Base-by-base conservation (phyloP, 2,888 invertebrate species). In the Cecidostiba fungosa region DNA sequence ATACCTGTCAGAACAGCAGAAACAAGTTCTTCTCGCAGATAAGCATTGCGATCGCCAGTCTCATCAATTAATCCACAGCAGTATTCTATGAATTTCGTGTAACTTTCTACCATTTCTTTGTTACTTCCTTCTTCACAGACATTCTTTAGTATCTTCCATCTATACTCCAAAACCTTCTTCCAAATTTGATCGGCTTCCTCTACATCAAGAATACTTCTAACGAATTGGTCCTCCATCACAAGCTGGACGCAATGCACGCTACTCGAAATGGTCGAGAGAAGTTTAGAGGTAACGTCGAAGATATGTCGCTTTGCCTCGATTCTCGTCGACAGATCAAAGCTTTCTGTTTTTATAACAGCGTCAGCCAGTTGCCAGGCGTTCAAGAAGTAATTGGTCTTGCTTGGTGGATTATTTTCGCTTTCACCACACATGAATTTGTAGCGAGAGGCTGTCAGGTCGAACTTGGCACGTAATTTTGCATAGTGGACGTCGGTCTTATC, bases 1-100 rank as follows among this genome's bases (percentile, higher is more conserved):
- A 96, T 96, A 0, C 95, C 95, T 88, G 94, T 93, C 66, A 96
- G 90, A 5, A 95, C 93, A 47, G 94, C 94, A 50, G 89, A 83
- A 19, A 95, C 88, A 36, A 94, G 92, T 74, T 90, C 87, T 54
- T 88, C 88, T 3, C 89, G 88, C 0, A 92, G 19, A 0, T 8
- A 8, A 1, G 29, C 14, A 19, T 78, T 5, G 36, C 43, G 39
- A 26, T 47, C 70, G 47, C 32, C 43, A 1, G 12, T 50, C 0
- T 77, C 29, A 12, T 29, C 23, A 10, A 84, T 73, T 2, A 81
- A 54, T 19, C 50, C 54, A 70, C 91, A 90, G 81, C 92, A 92
- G 36, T 91, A 91, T 72, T 88, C 90, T 0, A 90, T 85, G 10
- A 92, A 85, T 74, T 74, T 88, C 5, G 89, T 88, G 70, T 91